Evolutionary conservation across 2,797 vertebrate genomes (phyloP).

Genomic region (Gymnopithys bicolor): DNA sequence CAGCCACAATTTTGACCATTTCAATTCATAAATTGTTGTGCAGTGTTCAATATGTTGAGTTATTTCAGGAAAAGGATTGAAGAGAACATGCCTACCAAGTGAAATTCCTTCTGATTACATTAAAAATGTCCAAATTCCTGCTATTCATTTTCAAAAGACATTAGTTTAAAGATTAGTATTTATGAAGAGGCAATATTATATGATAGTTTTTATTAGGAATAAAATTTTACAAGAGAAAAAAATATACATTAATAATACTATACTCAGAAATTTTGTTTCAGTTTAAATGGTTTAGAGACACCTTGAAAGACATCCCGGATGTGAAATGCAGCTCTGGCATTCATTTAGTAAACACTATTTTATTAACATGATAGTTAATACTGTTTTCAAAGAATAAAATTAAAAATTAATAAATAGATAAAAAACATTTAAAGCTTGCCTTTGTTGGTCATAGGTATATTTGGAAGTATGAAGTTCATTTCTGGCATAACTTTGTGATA

Average conservation of each 20-base stretch:
- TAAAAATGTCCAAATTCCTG: not conserved
- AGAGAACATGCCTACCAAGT: not conserved
- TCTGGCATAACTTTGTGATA: not conserved
- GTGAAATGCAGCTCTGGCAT: not conserved
- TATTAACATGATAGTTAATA: not conserved
- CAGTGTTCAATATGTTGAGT: conserved; percentile 29
- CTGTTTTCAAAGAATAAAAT: not conserved
- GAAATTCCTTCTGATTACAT: not conserved
- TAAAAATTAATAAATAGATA: not conserved
- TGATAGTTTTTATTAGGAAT: not conserved
- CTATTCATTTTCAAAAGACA: not conserved
- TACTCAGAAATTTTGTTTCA: not conserved
- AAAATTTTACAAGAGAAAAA: not conserved
- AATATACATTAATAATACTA: not conserved
- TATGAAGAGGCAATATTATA: not conserved
- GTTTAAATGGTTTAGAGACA: not conserved
- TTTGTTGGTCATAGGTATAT: not conserved
- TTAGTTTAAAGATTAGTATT: not conserved
- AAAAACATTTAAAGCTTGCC: not conserved
- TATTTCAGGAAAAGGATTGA: conserved; percentile 13
- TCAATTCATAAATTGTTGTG: not conserved
- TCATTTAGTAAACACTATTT: not conserved
- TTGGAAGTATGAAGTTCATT: not conserved
- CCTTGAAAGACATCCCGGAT: not conserved
- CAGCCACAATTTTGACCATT: conserved; percentile 42